phyloP scores from a whole-genome alignment of 2,797 vertebrate species.

The Phrynocephalus guinanensis region DNA sequence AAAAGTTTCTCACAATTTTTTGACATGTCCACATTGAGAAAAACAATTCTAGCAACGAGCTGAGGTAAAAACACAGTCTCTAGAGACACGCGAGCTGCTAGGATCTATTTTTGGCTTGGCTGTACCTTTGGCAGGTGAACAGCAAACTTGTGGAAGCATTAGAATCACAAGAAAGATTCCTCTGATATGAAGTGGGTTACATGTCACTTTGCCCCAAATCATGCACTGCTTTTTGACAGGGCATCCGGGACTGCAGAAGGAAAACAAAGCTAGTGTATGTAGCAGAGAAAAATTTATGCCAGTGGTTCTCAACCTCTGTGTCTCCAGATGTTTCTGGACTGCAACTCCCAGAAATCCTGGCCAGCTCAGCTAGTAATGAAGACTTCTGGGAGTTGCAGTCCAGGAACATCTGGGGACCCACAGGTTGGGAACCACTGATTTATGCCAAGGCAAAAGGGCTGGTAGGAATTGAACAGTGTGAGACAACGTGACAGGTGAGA shows the following conservation, averaged over 20 bases:
- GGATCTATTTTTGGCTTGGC: constrained; percentile 19
- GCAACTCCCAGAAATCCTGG: too few species aligned
- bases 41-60: not conserved
- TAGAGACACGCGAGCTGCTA: not conserved
- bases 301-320: not conserved
- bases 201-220: too few species aligned
- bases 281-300: not conserved
- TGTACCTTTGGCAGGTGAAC: constrained; percentile 3
- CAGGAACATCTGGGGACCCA: too few species aligned
- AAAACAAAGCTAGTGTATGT: not conserved
- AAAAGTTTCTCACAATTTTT: constrained; percentile 2
- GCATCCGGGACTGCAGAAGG: not conserved
- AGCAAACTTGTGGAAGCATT: not conserved
- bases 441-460: too few species aligned
- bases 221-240: not conserved
- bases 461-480: too few species aligned
- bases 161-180: constrained; percentile 12
- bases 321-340: too few species aligned
- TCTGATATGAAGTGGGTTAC: not conserved
- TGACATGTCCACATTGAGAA: constrained; percentile 2
- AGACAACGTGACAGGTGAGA: too few species aligned
- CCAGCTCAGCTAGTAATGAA: too few species aligned
- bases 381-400: too few species aligned
- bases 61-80: constrained; percentile 10
- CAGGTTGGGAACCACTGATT: too few species aligned